These are phyloP conservation scores for Ypsolopha sequella DNA, from an alignment of 2,888 invertebrate species.

Conservation along the genomic window DNA sequence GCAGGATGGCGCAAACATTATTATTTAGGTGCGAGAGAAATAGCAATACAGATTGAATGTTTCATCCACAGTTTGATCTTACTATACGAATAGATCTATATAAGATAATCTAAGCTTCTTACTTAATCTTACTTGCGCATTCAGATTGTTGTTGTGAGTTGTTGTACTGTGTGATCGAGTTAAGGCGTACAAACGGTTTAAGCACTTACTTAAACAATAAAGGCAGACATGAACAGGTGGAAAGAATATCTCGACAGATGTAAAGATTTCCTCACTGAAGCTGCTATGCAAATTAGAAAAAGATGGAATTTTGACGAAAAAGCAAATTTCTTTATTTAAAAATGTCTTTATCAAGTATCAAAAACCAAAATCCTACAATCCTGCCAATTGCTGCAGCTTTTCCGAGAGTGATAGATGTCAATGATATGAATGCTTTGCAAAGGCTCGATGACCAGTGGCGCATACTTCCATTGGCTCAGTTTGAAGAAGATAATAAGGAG, in stretches of 20 bases:
- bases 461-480: not conserved
- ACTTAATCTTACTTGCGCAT: not conserved
- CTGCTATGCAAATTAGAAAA: not conserved
- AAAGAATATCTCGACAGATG: not conserved
- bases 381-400: not conserved
- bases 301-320: not conserved
- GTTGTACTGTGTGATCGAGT: not conserved
- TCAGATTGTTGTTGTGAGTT: not conserved
- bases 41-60: not conserved
- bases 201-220: not conserved
- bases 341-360: not conserved
- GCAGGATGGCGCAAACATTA: not conserved
- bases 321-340: not conserved
- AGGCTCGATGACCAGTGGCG: not conserved
- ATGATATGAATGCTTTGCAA: too few relatives aligned
- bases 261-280: not conserved
- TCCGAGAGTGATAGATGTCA: slow-evolving; percentile 2
- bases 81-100: not conserved
- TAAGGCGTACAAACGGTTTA: not conserved
- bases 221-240: too few relatives aligned
- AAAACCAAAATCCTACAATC: slow-evolving; percentile 1
- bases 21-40: not conserved
- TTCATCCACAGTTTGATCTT: not conserved
- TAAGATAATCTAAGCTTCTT: not conserved
- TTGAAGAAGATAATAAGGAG: not conserved